phyloP scores from a whole-genome alignment of 2,113 vertebrate species.

The Leucopsar rothschildi region DNA sequence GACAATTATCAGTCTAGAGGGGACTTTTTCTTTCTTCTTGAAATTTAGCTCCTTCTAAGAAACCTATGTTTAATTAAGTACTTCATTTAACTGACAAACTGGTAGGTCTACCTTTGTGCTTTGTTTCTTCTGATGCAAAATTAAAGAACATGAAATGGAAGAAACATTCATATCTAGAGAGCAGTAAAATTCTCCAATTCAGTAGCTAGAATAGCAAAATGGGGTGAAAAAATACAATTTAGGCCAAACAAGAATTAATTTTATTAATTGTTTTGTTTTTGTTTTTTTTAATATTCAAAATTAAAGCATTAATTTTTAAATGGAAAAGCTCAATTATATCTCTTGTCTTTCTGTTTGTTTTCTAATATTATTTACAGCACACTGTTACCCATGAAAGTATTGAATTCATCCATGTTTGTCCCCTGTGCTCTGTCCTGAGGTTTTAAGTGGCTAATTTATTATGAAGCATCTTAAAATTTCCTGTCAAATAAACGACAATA shows the following conservation, averaged over 20 bases:
- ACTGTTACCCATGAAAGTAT: accelerated
- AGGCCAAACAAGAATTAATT: accelerated
- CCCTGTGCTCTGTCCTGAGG: neutral
- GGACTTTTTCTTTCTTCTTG: constrained; percentile 40
- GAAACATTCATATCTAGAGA: neutral
- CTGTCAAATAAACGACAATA: neutral
- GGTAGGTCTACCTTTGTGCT: constrained; percentile 23
- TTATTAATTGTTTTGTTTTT: neutral
- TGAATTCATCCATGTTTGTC: neutral
- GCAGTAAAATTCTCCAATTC: neutral
- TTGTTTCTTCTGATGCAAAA: constrained; percentile 16
- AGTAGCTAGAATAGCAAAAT: neutral
- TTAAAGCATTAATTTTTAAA: neutral
- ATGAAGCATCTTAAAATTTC: neutral
- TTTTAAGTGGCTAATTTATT: neutral
- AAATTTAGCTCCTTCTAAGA: constrained; percentile 57
- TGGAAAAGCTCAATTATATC: neutral
- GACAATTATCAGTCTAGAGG: constrained; percentile 55
- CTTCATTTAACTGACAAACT: constrained; percentile 57
- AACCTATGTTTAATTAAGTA: constrained; percentile 37
- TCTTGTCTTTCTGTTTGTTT: neutral
- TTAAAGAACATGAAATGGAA: neutral
- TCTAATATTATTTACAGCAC: neutral
- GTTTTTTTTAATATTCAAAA: neutral
- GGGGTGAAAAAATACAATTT: accelerated